Evolutionary conservation across 2,888 invertebrate genomes (phyloP).

Genomic region (Argyra leucocephala): DNA sequence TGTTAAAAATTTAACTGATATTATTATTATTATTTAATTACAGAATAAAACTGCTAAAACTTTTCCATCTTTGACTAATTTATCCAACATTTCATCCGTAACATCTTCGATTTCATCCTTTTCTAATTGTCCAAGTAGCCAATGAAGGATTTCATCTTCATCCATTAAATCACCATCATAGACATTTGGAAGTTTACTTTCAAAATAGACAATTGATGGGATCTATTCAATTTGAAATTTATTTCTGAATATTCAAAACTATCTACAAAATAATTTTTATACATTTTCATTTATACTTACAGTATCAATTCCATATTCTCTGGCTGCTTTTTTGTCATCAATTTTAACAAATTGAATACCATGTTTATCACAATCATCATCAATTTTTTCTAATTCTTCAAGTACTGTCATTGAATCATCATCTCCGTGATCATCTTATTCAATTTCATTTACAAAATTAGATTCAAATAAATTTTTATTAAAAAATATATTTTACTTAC

Average conservation of each 20-base stretch:
- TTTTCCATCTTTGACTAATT: conserved; percentile 78
- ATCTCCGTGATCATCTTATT: conserved; percentile 78
- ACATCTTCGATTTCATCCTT: conserved; percentile 92
- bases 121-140: conserved; percentile 78
- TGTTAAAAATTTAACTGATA: background rate
- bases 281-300: conserved; percentile 27
- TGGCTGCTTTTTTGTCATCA: conserved; percentile 73
- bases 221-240: too few species aligned
- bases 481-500: conserved; percentile 50
- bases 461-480: conserved; percentile 5
- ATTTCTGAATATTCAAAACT: background rate
- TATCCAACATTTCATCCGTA: conserved; percentile 87
- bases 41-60: conserved; percentile 84
- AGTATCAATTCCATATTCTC: conserved; percentile 73
- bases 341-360: conserved; percentile 91
- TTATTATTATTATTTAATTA: conserved; percentile 46
- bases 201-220: conserved; percentile 85
- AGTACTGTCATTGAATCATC: conserved; percentile 79
- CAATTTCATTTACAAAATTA: conserved; percentile 18
- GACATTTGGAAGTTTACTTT: conserved; percentile 84
- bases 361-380: conserved; percentile 85
- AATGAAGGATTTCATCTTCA: conserved; percentile 79
- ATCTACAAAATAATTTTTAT: background rate
- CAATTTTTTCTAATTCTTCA: conserved; percentile 81
- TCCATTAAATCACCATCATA: conserved; percentile 86